Base-by-base conservation (phyloP, 2,888 invertebrate species). In the Chrysolina oricalcia region DNA sequence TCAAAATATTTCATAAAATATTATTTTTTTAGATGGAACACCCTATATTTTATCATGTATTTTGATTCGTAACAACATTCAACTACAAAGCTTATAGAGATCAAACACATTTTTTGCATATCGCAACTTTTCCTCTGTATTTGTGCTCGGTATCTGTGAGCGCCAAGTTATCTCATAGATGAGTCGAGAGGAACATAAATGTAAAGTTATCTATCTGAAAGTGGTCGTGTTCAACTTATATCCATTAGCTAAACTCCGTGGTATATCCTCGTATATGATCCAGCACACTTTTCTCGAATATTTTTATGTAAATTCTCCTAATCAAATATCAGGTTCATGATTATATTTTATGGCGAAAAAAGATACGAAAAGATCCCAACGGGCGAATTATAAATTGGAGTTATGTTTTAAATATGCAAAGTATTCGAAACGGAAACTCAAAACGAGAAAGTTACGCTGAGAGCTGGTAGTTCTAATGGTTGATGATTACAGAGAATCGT, bases 381-480 rank as follows among this genome's bases (percentile, higher is more conserved):
- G 53, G 53, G 17, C 53, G 53, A 19, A 53, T 53, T 53, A 53
- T 53, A 53, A 53, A 53, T 19, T 53, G 11, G 53, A 53, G 5
- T 53, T 21, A 19, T 23, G 53, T 21, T 53, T 19, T 53, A 68
- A 68, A 68, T 68, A 68, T 68, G 68, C 68, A 68, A 35, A 68
- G 48, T 68, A 17, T 68, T 68, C 13, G 3, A 41, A 35, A 40
- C 41, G 65, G 43, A 43, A 65, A 43, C n/a, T 35, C 43, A 41
- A 64, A 46, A 19, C 8, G 43, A 10, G 23, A 63, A 74, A 74
- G 65, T 74, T 56, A 11, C 53, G 21, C 21, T 53, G 0, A 53
- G 13, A 53, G 21, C 53, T 53, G 21, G 21, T 17, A 53, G 53
- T 21, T 53, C 1, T 53, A 23, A 53, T 21, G 21, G 53, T 53